phyloP scores from a whole-genome alignment of 2,888 invertebrate genomes.

The Caenorhabditis panamensis region DNA sequence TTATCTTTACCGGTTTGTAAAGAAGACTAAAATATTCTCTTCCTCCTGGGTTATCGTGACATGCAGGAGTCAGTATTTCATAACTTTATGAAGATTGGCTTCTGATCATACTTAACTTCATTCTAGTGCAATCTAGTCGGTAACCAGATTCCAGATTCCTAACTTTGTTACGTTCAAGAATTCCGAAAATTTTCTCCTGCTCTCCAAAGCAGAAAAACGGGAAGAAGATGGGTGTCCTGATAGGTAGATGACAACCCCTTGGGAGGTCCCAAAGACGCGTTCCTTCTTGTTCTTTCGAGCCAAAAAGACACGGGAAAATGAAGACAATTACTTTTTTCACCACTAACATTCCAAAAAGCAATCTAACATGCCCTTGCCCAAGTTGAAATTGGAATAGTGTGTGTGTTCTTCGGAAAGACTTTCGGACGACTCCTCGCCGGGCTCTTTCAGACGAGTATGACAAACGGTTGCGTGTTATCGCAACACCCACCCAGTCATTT shows the following conservation, averaged over 20 bases:
- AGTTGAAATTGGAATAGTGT: conserved; percentile 15
- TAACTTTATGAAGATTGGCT: no score
- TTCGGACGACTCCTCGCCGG: neutral
- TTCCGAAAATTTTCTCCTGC: neutral
- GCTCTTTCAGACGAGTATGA: conserved; percentile 10
- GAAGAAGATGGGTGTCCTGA: conserved; percentile 54
- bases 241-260: conserved; percentile 39
- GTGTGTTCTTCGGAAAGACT: conserved; percentile 13
- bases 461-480: conserved; percentile 45
- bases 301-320: conserved; percentile 13
- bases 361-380: conserved; percentile 25
- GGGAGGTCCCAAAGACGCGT: conserved; percentile 37
- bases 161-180: conserved; percentile 39
- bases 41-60: no score
- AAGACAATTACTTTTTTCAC: conserved; percentile 48
- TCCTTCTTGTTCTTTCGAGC: conserved; percentile 27
- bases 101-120: no score
- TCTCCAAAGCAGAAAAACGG: neutral
- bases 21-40: no score
- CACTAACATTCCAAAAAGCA: conserved; percentile 31
- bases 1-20: no score
- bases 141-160: no score
- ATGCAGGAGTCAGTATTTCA: no score
- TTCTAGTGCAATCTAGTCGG: no score
- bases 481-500: conserved; percentile 27